phyloP scores from a whole-genome alignment of 1,140 invertebrate genomes.

The Drosophila ananassae region DNA sequence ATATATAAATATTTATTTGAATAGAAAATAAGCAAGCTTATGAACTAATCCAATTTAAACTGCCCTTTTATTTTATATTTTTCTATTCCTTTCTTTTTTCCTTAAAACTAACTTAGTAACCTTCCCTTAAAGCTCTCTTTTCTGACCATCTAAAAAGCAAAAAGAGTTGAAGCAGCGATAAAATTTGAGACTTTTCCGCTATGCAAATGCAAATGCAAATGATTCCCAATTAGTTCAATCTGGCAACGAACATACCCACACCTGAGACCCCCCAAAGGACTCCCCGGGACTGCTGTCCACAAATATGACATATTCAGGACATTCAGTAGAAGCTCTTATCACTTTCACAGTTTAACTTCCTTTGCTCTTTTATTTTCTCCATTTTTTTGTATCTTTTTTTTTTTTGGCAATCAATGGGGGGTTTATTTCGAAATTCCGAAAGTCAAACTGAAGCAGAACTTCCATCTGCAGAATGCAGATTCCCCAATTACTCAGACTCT shows the following conservation, averaged over 20 bases:
- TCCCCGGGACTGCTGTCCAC: constrained; percentile 23
- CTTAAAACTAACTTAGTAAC: too few relatives aligned
- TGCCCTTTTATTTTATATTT: too few relatives aligned
- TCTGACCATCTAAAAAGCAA: neutral
- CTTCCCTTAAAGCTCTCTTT: neutral
- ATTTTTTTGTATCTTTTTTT: neutral
- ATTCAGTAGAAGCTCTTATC: constrained; percentile 24
- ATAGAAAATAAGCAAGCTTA: too few relatives aligned
- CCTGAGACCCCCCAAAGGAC: neutral
- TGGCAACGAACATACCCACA: constrained; percentile 5
- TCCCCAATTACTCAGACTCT: constrained; percentile 60
- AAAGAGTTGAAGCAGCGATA: constrained; percentile 2
- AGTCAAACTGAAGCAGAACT: constrained; percentile 54
- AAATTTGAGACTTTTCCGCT: constrained; percentile 39
- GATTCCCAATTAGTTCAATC: constrained; percentile 46
- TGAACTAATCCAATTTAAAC: too few relatives aligned
- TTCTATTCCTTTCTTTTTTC: too few relatives aligned
- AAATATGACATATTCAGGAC: constrained; percentile 48
- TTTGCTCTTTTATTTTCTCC: neutral
- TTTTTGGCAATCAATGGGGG: constrained; percentile 21
- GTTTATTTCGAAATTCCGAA: constrained; percentile 16
- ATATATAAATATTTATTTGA: too few relatives aligned
- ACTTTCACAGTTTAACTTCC: constrained; percentile 1
- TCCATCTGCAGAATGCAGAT: constrained; percentile 1
- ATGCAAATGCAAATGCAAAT: constrained; percentile 35